Conservation (phyloP, 1,140 invertebrate genomes). For the Drosophila azteca region DNA sequence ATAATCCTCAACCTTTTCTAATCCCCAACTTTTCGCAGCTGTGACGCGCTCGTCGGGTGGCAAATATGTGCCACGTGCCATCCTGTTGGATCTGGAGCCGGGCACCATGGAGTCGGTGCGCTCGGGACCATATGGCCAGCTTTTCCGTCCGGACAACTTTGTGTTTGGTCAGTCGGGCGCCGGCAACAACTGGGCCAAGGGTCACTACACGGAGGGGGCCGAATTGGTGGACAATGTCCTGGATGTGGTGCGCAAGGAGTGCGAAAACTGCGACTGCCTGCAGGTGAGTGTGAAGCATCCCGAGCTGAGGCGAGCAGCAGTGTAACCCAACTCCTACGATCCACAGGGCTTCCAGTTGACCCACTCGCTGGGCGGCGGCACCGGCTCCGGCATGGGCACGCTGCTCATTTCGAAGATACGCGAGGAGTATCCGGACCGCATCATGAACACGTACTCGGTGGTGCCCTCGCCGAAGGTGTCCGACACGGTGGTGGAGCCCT, state of each 20-base stretch:
- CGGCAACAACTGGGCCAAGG: slow-evolving; percentile 86
- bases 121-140: slow-evolving; percentile 88
- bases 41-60: slow-evolving; percentile 85
- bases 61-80: slow-evolving; percentile 91
- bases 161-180: slow-evolving; percentile 87
- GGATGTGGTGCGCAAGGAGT: slow-evolving; percentile 91
- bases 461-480: slow-evolving; percentile 91
- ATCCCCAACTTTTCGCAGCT: slow-evolving; percentile 38
- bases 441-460: slow-evolving; percentile 94
- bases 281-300: slow-evolving; percentile 82
- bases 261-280: slow-evolving; percentile 89
- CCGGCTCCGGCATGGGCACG: slow-evolving; percentile 92
- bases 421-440: slow-evolving; percentile 92
- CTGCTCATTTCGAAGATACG: slow-evolving; percentile 91
- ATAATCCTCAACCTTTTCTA: slow-evolving; percentile 1
- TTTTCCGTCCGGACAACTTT: slow-evolving; percentile 91
- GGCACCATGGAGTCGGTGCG: slow-evolving; percentile 91
- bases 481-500: slow-evolving; percentile 92
- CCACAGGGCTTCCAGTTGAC: slow-evolving; percentile 91
- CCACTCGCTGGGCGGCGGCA: slow-evolving; percentile 91
- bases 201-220: slow-evolving; percentile 91
- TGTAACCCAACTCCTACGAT: slow-evolving; percentile 70
- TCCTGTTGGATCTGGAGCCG: slow-evolving; percentile 91
- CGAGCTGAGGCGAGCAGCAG: too few relatives aligned
- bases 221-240: slow-evolving; percentile 91